Evolutionary conservation across 2,113 vertebrate genomes (phyloP).

Genomic region (Equus przewalskii): DNA sequence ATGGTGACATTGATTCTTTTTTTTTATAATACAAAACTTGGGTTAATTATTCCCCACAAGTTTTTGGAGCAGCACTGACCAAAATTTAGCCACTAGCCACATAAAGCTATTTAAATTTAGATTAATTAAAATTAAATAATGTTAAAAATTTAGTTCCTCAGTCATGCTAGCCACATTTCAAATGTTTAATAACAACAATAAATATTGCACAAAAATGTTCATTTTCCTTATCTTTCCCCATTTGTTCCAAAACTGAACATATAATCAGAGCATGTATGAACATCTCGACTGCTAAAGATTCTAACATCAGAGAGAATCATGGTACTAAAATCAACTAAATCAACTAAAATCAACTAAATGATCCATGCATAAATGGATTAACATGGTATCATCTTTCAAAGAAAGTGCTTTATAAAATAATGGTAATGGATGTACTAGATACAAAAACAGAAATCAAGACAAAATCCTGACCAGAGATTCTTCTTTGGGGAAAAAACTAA

Average conservation of each 20-base stretch:
- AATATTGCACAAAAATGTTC: background rate
- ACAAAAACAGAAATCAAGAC: background rate
- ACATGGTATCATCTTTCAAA: background rate
- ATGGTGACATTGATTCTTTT: background rate
- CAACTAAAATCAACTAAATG: background rate
- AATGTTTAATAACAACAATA: background rate
- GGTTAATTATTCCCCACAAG: background rate
- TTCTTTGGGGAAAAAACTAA: background rate
- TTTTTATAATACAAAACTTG: background rate
- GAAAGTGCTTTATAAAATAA: background rate
- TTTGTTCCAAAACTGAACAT: background rate
- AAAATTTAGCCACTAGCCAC: background rate
- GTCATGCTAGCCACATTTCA: background rate
- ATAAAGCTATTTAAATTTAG: background rate
- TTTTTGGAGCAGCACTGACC: background rate
- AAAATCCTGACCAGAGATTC: background rate
- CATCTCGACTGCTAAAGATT: background rate
- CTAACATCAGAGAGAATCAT: background rate
- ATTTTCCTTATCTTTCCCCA: background rate
- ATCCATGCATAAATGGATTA: background rate
- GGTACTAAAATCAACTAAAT: background rate
- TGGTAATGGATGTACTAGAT: background rate
- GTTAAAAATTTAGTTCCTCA: background rate
- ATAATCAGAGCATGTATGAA: background rate
- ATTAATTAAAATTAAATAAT: constrained; percentile 30